Conservation (phyloP, 2,113 vertebrate genomes). For the Strigops habroptila region DNA sequence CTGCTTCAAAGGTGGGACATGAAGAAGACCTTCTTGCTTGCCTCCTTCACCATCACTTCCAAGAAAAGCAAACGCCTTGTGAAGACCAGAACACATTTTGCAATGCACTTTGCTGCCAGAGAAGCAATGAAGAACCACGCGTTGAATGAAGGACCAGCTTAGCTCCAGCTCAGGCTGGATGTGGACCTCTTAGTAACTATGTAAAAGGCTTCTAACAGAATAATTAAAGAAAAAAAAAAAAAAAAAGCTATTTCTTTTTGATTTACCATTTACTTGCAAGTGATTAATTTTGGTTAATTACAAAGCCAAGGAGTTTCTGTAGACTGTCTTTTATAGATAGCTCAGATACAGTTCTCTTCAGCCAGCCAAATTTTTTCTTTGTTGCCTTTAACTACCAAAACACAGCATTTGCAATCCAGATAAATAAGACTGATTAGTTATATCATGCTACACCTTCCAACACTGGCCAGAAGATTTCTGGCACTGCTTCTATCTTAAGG, state of each 20-base stretch:
- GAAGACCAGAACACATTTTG: rapidly evolving
- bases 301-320: background rate
- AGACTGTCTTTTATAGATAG: background rate
- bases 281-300: background rate
- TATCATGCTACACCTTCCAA: background rate
- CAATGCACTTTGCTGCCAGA: background rate
- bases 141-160: background rate
- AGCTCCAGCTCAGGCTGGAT: background rate
- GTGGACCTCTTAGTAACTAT: background rate
- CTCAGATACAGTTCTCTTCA: background rate
- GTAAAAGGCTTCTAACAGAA: background rate
- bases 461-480: background rate
- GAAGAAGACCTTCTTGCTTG: background rate
- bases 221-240: background rate
- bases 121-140: background rate
- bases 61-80: background rate
- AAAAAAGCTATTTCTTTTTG: background rate
- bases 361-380: background rate
- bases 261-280: background rate
- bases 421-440: background rate
- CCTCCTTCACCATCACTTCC: background rate
- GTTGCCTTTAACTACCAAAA: background rate
- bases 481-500: background rate
- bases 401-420: background rate
- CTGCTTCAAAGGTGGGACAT: background rate